Evolutionary conservation across 2,113 vertebrate genomes (phyloP).

Genomic region (Saguinus imperator): DNA sequence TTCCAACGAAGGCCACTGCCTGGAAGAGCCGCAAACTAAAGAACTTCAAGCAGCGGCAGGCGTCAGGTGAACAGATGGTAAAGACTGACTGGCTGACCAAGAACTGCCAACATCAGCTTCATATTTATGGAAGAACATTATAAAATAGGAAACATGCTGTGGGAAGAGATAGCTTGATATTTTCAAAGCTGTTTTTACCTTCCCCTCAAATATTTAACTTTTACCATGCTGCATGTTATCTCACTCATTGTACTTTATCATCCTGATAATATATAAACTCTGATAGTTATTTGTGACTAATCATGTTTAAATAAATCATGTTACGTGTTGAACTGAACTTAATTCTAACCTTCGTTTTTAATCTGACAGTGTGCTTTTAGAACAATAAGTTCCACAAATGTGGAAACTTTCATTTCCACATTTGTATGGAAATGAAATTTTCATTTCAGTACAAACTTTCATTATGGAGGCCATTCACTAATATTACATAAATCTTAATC

Average conservation of each 20-base stretch:
- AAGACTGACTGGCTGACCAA: background rate
- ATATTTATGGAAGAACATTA: background rate
- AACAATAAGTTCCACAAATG: slow-evolving; percentile 69
- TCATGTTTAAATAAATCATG: background rate
- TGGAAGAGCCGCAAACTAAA: background rate
- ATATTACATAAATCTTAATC: slow-evolving; percentile 65
- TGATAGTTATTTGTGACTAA: slow-evolving; percentile 41
- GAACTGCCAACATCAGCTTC: background rate
- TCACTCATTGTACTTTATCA: background rate
- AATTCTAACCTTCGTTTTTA: slow-evolving; percentile 48
- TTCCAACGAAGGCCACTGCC: background rate
- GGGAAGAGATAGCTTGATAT: background rate
- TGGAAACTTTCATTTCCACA: background rate
- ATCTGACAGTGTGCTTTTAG: slow-evolving; percentile 63
- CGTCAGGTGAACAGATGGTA: background rate
- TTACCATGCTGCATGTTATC: background rate
- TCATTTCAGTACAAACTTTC: slow-evolving; percentile 58
- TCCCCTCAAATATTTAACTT: background rate
- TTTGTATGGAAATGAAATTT: too few species aligned
- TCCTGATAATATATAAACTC: background rate
- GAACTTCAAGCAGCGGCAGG: background rate
- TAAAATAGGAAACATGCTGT: background rate
- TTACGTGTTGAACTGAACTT: slow-evolving; percentile 20
- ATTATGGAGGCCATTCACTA: slow-evolving; percentile 70
- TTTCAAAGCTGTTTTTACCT: background rate